These are phyloP conservation scores for Telmatochromis bifrenatus DNA, from an alignment of 2,113 vertebrate species.

Conservation along the genomic window DNA sequence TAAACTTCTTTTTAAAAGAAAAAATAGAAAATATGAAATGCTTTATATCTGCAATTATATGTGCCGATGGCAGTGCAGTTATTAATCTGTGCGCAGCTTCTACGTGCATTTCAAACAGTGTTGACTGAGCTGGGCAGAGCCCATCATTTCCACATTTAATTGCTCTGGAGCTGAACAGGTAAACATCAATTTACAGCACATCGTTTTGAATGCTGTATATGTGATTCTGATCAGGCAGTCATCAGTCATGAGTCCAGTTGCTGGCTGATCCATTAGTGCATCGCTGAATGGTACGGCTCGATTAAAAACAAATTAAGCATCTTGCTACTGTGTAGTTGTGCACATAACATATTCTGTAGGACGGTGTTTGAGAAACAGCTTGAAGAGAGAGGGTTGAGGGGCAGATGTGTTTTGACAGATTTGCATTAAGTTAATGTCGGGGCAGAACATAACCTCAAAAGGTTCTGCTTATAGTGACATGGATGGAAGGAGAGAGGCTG, in stretches of 20 bases:
- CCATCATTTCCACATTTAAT: background rate
- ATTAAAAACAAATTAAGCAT: background rate
- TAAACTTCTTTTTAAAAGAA: background rate
- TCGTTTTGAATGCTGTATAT: background rate
- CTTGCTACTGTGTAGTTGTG: background rate
- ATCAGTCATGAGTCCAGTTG: background rate
- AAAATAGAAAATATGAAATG: rapidly evolving
- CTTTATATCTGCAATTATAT: background rate
- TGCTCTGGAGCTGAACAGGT: background rate
- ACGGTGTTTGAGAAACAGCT: background rate
- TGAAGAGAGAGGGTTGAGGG: background rate
- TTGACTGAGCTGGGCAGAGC: background rate
- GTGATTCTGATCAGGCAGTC: background rate
- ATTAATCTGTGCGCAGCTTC: background rate
- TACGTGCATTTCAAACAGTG: background rate
- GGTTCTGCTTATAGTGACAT: background rate
- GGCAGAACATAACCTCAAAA: background rate
- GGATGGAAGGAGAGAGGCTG: background rate
- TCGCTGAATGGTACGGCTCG: background rate
- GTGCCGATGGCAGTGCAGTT: background rate
- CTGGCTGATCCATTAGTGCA: background rate
- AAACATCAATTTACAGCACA: background rate
- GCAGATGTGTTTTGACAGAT: slow-evolving; percentile 11
- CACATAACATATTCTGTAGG: background rate
- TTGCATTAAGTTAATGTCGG: slow-evolving; percentile 19